phyloP scores from a whole-genome alignment of 2,888 invertebrate species.

The Synergus umbraculus region DNA sequence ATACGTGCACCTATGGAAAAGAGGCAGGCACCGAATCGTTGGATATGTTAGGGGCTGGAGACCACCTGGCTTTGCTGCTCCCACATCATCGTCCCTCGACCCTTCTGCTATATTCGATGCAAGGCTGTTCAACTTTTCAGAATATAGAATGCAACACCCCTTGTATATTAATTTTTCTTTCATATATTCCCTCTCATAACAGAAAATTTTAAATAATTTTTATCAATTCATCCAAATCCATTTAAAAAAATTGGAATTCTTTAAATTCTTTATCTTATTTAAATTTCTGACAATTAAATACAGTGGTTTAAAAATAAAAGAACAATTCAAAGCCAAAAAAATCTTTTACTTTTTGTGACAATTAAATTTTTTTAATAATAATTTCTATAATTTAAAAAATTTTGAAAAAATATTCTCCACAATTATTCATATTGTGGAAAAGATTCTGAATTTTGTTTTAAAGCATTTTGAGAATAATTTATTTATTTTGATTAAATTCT shows the following conservation, averaged over 20 bases:
- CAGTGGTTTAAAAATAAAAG: too few species aligned
- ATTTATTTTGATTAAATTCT: too few species aligned
- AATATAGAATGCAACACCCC: not conserved
- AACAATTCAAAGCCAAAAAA: too few species aligned
- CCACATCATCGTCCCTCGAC: conserved; percentile 18
- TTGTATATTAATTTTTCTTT: not conserved
- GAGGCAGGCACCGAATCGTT: not conserved
- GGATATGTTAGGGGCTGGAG: not conserved
- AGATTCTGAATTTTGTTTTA: not conserved
- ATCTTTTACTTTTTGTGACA: not conserved
- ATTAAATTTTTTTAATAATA: too few species aligned
- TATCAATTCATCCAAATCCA: too few species aligned
- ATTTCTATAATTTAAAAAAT: not conserved
- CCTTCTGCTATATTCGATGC: not conserved
- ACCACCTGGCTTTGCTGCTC: conserved; percentile 28
- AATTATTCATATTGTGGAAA: not conserved
- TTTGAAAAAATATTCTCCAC: too few species aligned
- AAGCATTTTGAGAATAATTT: not conserved
- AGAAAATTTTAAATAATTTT: not conserved
- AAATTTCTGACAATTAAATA: too few species aligned
- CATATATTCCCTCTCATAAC: not conserved
- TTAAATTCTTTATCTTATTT: too few species aligned
- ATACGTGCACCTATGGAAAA: not conserved
- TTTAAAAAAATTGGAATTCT: too few species aligned
- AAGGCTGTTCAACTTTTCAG: conserved; percentile 13